These are phyloP conservation scores for Luffia ferchaultella DNA, from an alignment of 2,888 invertebrate genomes.

Conservation along the genomic window DNA sequence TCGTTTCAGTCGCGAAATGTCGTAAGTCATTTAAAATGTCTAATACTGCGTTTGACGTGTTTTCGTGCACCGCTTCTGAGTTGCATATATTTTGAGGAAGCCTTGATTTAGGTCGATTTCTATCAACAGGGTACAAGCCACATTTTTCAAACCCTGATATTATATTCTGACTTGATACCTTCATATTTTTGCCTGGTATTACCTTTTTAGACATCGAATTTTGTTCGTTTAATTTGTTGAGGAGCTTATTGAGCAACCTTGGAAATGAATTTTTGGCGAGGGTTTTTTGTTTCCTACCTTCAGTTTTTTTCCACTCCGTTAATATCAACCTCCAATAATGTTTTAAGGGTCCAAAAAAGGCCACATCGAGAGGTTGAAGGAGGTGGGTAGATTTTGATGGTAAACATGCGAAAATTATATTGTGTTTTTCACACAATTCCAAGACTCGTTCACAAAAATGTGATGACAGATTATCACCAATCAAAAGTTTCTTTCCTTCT, in stretches of 20 bases:
- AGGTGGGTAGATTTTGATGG: conserved; percentile 11
- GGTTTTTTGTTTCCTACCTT: conserved; percentile 7
- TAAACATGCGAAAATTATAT: conserved; percentile 12
- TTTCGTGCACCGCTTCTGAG: too few species aligned
- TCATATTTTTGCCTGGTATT: too few species aligned
- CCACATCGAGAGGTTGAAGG: conserved; percentile 14
- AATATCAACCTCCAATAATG: conserved; percentile 20
- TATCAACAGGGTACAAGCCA: too few species aligned
- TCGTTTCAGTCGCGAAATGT: too few species aligned
- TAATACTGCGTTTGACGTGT: too few species aligned
- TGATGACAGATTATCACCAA: conserved; percentile 29
- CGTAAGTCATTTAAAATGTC: too few species aligned
- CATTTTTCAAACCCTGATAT: too few species aligned
- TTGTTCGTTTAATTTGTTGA: conserved; percentile 6
- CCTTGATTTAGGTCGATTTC: too few species aligned
- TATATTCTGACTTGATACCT: too few species aligned
- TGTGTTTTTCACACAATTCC: conserved; percentile 11
- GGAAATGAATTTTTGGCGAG: conserved; percentile 12
- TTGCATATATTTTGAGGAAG: too few species aligned
- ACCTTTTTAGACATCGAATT: conserved; percentile 7
- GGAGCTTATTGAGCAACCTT: conserved; percentile 7
- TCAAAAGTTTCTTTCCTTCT: conserved; percentile 25
- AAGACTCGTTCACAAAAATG: too few species aligned
- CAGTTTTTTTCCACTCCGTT: conserved; percentile 17
- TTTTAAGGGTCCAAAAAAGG: conserved; percentile 21